phyloP scores from a whole-genome alignment of 2,888 invertebrate genomes.

The Pilophorus perplexus region DNA sequence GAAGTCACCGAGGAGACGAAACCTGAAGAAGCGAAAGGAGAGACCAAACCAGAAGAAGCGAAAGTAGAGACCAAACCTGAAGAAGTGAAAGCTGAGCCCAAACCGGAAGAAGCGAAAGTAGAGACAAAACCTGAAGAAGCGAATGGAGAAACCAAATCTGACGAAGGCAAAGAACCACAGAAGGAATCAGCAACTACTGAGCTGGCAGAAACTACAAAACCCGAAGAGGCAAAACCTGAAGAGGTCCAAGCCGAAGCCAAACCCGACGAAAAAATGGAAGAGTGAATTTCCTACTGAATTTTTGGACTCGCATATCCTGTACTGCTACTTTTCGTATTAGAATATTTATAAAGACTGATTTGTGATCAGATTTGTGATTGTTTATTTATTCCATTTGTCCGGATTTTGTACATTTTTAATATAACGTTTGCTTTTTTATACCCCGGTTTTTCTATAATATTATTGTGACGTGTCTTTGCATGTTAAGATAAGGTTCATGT shows the following conservation, averaged over 20 bases:
- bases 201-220: background rate
- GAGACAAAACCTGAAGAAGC: background rate
- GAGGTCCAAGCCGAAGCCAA: no score
- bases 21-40: background rate
- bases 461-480: background rate
- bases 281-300: background rate
- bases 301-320: background rate
- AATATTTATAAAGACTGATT: slow-evolving; percentile 1
- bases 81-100: background rate
- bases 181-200: background rate
- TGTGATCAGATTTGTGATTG: slow-evolving; percentile 18
- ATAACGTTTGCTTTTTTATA: slow-evolving; percentile 1
- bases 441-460: background rate
- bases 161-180: background rate
- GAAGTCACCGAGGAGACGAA: background rate
- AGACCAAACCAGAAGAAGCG: background rate
- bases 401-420: background rate
- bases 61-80: background rate
- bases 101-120: background rate
- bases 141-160: background rate
- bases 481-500: no score
- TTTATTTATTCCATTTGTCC: slow-evolving; percentile 9
- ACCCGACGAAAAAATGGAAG: slow-evolving; percentile 19
- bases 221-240: background rate
- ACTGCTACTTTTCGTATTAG: background rate